Base-by-base conservation (phyloP, 2,113 vertebrate genomes). In the Marmota monax region DNA sequence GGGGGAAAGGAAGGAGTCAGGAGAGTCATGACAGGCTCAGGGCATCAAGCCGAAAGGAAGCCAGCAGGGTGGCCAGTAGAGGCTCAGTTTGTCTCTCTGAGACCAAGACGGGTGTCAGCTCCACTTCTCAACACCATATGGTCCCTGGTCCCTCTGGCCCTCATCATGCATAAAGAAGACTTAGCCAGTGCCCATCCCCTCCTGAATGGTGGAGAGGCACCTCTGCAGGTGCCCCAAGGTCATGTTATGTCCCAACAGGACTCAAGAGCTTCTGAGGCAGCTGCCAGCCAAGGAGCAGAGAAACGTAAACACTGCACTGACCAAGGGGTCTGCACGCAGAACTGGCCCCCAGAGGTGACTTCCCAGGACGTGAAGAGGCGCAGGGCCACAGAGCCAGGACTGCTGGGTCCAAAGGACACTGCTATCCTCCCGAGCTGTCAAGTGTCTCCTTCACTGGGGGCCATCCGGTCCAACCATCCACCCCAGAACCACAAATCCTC, bases 401-500 rank as follows among this genome's bases (percentile, higher is more conserved):
- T 84, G 58, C n/a, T 14, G 12, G 14, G 18, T 12, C n/a, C 70
- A 29, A 53, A 53, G 34, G 42, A 18, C 20, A 4, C 4, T n/a
- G 12, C 5, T 27, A 3, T 58, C 29, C 17, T 78, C 14, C 9
- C 6, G 0, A 8, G 9, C 0, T 23, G 4, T 12, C n/a, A 23
- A 12, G 45, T 7, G 45, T 22, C 0, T 5, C 4, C 7, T 2
- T 6, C 1, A 37, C 34, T 32, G 23, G 27, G 8, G 16, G n/a
- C 17, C 34, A 53, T 11, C 7, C 11, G 0, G 12, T 4, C 34
- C 23, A 9, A 32, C 17, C 42, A 23, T 61, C 22, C 32, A 72
- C 29, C 0, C 10, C 1, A 45, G 3, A 13, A 6, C 17, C 51
- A 3, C 2, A 42, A 3, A 48, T 53, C 11, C 7, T 8, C 7